phyloP scores from a whole-genome alignment of 2,888 invertebrate genomes.

The Microchrysa polita region DNA sequence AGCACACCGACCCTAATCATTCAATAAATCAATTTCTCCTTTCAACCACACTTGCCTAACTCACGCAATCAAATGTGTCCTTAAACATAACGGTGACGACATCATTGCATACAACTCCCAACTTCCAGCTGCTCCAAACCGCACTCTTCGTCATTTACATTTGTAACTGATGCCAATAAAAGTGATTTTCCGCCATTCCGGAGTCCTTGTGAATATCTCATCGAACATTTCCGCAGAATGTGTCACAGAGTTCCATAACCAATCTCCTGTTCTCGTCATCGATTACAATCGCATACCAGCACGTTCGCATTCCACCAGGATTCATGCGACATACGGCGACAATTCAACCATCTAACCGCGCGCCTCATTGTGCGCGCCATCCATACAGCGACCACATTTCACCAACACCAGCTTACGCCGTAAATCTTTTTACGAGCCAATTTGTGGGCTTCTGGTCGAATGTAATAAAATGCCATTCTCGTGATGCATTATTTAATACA shows the following conservation, averaged over 20 bases:
- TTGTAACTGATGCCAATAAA: slow-evolving; percentile 36
- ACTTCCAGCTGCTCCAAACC: neutral
- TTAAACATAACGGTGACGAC: slow-evolving; percentile 12
- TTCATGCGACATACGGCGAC: neutral
- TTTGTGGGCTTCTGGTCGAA: slow-evolving; percentile 39
- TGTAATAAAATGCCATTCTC: slow-evolving; percentile 40
- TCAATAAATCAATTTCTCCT: too few relatives aligned
- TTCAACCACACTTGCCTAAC: too few relatives aligned
- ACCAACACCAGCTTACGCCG: slow-evolving; percentile 20
- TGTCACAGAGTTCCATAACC: neutral
- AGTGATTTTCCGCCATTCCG: slow-evolving; percentile 16
- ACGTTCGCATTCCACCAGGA: neutral
- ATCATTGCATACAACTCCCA: too few relatives aligned
- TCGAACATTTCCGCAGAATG: neutral
- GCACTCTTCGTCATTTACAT: slow-evolving; percentile 32
- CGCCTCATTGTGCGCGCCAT: slow-evolving; percentile 3
- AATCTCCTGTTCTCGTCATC: slow-evolving; percentile 2
- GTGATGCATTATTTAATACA: slow-evolving; percentile 41
- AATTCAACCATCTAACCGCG: slow-evolving; percentile 1
- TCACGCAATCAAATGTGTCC: slow-evolving; percentile 18
- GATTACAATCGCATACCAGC: slow-evolving; percentile 2
- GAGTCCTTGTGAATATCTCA: neutral
- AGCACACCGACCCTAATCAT: too few relatives aligned
- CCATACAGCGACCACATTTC: slow-evolving; percentile 29
- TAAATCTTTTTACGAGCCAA: slow-evolving; percentile 40